phyloP scores from a whole-genome alignment of 64 coral and sea anemone species.

The Anthopleura sola region DNA sequence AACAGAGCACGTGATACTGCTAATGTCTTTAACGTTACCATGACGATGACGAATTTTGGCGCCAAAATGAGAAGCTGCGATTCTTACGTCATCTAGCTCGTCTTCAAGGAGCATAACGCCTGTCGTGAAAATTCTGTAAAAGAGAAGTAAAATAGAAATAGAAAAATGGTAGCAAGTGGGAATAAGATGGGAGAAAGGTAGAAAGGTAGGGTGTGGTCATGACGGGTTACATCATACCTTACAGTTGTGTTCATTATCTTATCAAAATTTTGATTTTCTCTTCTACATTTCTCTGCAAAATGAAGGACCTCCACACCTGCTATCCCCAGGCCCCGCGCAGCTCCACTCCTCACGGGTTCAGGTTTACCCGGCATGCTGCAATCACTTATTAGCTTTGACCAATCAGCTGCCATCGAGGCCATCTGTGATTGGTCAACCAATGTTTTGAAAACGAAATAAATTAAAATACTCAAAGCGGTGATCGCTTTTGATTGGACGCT shows the following conservation, averaged over 20 bases:
- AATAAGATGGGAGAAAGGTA: neutral
- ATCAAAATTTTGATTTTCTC: neutral
- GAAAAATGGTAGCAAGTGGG: neutral
- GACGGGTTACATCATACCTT: constrained; percentile 22
- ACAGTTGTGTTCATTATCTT: constrained; percentile 4
- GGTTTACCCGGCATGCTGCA: constrained; percentile 40
- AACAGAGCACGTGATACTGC: constrained; percentile 38
- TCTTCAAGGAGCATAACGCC: constrained; percentile 61
- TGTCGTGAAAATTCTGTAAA: constrained; percentile 41
- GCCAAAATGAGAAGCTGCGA: constrained; percentile 43
- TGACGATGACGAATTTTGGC: constrained; percentile 27
- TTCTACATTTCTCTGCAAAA: constrained; percentile 10
- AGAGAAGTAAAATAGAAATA: neutral
- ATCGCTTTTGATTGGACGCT: constrained; percentile 36
- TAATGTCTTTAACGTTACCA: neutral
- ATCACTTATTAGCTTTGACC: neutral
- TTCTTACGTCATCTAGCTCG: constrained; percentile 60
- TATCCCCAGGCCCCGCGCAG: constrained; percentile 28
- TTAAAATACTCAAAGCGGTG: constrained; percentile 26
- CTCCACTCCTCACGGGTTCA: constrained; percentile 41
- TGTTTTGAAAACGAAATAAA: neutral
- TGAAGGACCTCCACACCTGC: constrained; percentile 26
- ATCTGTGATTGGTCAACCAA: neutral
- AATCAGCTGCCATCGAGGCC: neutral
- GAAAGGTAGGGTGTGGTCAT: neutral